phyloP scores from a whole-genome alignment of 2,113 vertebrate genomes.

The Cygnus atratus region DNA sequence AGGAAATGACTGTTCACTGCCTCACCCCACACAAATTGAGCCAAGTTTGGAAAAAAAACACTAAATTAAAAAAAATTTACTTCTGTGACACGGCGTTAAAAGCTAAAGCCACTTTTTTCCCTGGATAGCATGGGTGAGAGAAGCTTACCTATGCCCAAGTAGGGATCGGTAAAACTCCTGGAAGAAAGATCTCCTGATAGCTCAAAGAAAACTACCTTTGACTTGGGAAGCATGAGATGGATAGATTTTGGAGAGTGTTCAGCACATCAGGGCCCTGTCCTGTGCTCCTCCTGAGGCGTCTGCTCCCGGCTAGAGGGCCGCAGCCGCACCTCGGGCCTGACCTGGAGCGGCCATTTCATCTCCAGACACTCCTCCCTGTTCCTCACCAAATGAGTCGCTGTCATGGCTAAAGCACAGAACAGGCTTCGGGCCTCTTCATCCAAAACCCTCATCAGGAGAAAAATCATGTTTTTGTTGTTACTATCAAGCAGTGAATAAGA shows the following conservation, averaged over 20 bases:
- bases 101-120: not conserved
- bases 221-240: rapidly evolving
- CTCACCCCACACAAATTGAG: not conserved
- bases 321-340: rapidly evolving
- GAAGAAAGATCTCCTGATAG: not conserved
- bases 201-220: not conserved
- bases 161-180: not conserved
- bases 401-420: not conserved
- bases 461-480: not conserved
- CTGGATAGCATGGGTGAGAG: rapidly evolving
- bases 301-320: not conserved
- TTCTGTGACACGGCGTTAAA: not conserved
- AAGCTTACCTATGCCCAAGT: not conserved
- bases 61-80: not conserved
- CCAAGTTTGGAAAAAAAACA: not conserved
- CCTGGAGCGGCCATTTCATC: not conserved
- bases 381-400: not conserved
- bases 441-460: not conserved
- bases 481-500: not conserved
- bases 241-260: not conserved
- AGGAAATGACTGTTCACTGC: constrained; percentile 6
- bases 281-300: not conserved
- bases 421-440: not conserved
- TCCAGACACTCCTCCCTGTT: not conserved
- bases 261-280: rapidly evolving